Percentiles rank a stretch among this genome's conserved stretches.
phyloP scores from a whole-genome alignment of 2,113 vertebrate species.

The Otus sunia region DNA sequence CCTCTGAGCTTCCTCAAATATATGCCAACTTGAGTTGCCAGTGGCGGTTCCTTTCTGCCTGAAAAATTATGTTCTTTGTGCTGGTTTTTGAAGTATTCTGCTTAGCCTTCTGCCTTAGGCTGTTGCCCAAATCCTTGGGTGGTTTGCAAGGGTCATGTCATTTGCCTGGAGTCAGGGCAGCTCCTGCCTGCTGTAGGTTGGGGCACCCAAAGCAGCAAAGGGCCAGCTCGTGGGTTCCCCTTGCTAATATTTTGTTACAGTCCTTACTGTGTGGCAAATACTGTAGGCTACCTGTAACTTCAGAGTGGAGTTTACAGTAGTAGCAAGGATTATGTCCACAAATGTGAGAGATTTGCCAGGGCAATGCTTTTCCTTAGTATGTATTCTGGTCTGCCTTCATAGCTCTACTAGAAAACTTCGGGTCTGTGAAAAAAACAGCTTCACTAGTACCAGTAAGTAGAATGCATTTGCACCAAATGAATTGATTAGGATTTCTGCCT shows the following conservation, averaged over 20 bases:
- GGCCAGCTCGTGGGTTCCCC: background rate
- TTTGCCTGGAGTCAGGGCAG: background rate
- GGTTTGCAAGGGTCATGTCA: background rate
- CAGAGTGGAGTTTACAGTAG: background rate
- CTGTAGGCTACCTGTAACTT: background rate
- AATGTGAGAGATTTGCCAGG: background rate
- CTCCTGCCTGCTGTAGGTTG: background rate
- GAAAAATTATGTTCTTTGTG: background rate
- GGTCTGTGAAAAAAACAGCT: background rate
- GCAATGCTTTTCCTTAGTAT: background rate
- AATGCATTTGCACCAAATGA: background rate
- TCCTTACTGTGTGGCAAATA: background rate
- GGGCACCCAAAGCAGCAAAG: background rate
- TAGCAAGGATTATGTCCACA: background rate
- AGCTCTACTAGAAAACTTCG: background rate
- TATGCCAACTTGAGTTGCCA: background rate
- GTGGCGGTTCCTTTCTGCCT: background rate
- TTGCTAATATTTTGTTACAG: background rate
- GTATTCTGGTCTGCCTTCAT: background rate
- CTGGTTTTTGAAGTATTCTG: background rate
- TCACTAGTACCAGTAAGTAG: background rate
- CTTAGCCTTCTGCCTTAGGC: background rate
- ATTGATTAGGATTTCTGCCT: background rate
- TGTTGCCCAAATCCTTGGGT: background rate
- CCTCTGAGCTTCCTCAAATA: background rate